Percentiles rank a stretch among this genome's conserved stretches.
Evolutionary conservation across 37 sponge, comb jelly and placozoan genomes (phyloP).

Genomic region (Diacarnus erythraeanus): DNA sequence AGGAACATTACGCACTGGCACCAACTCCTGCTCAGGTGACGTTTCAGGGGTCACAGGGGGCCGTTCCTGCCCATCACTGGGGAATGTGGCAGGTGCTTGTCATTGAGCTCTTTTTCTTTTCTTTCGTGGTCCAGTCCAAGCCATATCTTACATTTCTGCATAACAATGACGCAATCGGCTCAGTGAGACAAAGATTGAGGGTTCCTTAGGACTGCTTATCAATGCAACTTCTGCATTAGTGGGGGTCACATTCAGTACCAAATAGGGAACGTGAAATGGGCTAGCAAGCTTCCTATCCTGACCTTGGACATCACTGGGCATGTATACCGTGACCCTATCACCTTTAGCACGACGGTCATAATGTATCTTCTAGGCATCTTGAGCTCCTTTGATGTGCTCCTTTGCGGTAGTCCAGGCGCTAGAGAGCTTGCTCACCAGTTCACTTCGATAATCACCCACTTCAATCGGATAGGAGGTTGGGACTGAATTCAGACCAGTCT

Average conservation of each 20-base stretch:
- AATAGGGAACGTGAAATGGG: constrained; percentile 42
- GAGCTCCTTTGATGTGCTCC: constrained; percentile 26
- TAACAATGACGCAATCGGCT: constrained; percentile 14
- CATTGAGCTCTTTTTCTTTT: background rate
- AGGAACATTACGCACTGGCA: background rate
- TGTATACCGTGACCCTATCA: constrained; percentile 40
- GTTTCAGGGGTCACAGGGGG: background rate
- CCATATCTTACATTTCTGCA: background rate
- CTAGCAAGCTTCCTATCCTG: constrained; percentile 28
- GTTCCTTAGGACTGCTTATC: background rate
- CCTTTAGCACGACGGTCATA: constrained; percentile 13
- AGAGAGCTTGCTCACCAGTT: background rate
- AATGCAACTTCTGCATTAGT: constrained; percentile 17
- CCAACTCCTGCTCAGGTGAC: background rate
- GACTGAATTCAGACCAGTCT: background rate
- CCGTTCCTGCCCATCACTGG: background rate
- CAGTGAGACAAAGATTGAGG: constrained; percentile 14
- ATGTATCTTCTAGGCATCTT: background rate
- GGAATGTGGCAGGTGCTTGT: background rate
- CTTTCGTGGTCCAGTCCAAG: constrained; percentile 8
- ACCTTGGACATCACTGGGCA: too few species aligned
- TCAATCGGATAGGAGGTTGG: background rate
- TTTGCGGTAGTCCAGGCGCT: constrained; percentile 5
- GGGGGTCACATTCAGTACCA: constrained; percentile 7
- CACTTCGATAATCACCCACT: constrained; percentile 14